Base-by-base conservation (phyloP, 2,113 vertebrate genomes). In the Gorsachius goisagi region DNA sequence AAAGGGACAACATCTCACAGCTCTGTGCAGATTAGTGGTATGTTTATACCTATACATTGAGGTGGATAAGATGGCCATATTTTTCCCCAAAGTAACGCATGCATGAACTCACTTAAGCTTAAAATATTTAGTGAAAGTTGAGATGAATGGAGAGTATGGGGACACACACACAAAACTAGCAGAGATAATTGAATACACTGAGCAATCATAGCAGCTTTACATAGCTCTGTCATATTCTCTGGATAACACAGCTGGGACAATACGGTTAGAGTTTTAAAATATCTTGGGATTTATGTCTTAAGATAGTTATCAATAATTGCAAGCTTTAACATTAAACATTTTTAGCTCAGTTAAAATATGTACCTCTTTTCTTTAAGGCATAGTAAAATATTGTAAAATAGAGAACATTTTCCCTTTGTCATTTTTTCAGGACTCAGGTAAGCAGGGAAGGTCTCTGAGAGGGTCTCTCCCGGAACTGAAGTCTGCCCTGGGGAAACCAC, bases 51-150 rank as follows among this genome's bases (percentile, higher is more conserved):
- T n/a, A 19, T 77, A 73, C 14, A 56, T 1, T 33, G 62, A 88
- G 50, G 68, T 86, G 52, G 44, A 44, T 94, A 92, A 94, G 94
- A 94, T 66, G 72, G 56, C 56, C 39, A 8, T 78, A 72, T 76
- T 89, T 97, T 92, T 49, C 52, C 73, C 56, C 78, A 59, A 74
- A 96, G 68, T 72, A 82, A 93, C 39, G 71, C 71, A 71, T 49
- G 47, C 60, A 45, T 75, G 72, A 94, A 55, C 35, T 85, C 68
- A 45, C 86, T 91, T 86, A 89, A 59, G 49, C 73, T 91, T 94
- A 82, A 95, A 97, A 86, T 97, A 92, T 88, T 93, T 94, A 89
- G 76, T 66, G 90, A 89, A 63, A 5, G 6, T 47, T 75, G 69
- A 74, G 75, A 59, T 55, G 62, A 91, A 91, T 71, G 37, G 85